A percentile compares a stretch with the other conserved stretches of the same genome.
Evolutionary conservation across 2,888 invertebrate genomes (phyloP).

Genomic region (Amblyjoppa fuscipennis): DNA sequence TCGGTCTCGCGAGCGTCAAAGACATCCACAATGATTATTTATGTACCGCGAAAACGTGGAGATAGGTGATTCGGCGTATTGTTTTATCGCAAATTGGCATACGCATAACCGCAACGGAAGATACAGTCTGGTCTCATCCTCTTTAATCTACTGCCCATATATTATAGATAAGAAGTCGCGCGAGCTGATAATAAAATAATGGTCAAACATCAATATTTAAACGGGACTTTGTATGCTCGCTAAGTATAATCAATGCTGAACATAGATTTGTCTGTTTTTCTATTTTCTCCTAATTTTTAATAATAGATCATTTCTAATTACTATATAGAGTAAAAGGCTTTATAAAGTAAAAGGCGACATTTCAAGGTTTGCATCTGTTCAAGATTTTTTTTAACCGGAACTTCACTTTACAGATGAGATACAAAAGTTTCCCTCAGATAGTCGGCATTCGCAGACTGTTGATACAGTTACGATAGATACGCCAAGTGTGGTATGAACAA

Average conservation of each 20-base stretch:
- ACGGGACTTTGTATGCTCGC: slow-evolving; percentile 1
- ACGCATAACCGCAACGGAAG: not conserved
- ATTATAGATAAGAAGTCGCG: slow-evolving; percentile 11
- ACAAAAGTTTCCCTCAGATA: too few relatives aligned
- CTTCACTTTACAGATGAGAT: too few relatives aligned
- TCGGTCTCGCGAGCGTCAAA: slow-evolving; percentile 13
- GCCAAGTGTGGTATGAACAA: not conserved
- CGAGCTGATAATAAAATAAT: not conserved
- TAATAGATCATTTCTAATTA: too few relatives aligned
- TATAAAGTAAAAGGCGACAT: too few relatives aligned
- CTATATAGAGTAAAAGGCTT: too few relatives aligned
- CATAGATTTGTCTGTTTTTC: too few relatives aligned
- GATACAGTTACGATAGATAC: not conserved
- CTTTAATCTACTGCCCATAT: not conserved
- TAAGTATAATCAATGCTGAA: not conserved
- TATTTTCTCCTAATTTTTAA: too few relatives aligned
- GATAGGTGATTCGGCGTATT: slow-evolving; percentile 40
- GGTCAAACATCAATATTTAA: not conserved
- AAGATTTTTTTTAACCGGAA: too few relatives aligned
- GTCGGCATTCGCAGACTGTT: not conserved
- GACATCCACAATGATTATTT: slow-evolving; percentile 52
- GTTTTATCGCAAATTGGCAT: slow-evolving; percentile 13
- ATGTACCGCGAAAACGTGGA: slow-evolving; percentile 47
- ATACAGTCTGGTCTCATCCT: not conserved
- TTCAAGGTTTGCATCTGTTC: too few relatives aligned